Conservation (phyloP, 2,797 vertebrate species). For the Trichosurus vulpecula region DNA sequence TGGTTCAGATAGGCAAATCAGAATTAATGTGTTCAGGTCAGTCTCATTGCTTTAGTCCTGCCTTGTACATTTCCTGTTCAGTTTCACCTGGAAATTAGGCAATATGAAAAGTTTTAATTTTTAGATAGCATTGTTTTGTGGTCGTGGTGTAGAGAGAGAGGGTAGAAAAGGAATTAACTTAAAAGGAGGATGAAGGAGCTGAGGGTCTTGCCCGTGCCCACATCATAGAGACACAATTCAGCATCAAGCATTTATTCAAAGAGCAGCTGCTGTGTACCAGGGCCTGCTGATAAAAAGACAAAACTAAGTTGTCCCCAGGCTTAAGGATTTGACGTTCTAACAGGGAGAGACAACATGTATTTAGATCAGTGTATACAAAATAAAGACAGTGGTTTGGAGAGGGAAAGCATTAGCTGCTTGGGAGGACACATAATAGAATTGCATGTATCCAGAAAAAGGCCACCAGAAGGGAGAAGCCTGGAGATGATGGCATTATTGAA, state of each 20-base stretch:
- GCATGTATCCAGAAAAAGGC: neutral
- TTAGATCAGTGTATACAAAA: neutral
- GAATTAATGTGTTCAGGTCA: conserved; percentile 39
- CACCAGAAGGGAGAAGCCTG: neutral
- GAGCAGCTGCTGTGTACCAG: neutral
- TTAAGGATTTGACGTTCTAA: neutral
- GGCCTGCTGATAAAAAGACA: neutral
- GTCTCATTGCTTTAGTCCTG: conserved; percentile 18
- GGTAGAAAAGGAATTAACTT: neutral
- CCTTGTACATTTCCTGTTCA: conserved; percentile 49
- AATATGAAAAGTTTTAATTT: conserved; percentile 49
- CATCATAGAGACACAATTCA: neutral
- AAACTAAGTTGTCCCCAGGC: neutral
- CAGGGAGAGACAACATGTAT: neutral
- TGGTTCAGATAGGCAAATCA: neutral
- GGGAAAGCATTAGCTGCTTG: neutral
- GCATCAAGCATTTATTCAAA: neutral
- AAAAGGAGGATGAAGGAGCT: neutral
- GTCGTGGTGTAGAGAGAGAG: neutral
- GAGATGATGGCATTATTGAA: neutral
- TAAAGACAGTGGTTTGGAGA: neutral
- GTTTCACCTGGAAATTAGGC: conserved; percentile 36
- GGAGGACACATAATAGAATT: neutral
- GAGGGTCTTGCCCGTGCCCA: neutral
- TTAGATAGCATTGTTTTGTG: neutral